A percentile compares a stretch with the other conserved stretches of the same genome.
phyloP scores from a whole-genome alignment of 2,888 invertebrate species.

The Lomographa bimaculata region DNA sequence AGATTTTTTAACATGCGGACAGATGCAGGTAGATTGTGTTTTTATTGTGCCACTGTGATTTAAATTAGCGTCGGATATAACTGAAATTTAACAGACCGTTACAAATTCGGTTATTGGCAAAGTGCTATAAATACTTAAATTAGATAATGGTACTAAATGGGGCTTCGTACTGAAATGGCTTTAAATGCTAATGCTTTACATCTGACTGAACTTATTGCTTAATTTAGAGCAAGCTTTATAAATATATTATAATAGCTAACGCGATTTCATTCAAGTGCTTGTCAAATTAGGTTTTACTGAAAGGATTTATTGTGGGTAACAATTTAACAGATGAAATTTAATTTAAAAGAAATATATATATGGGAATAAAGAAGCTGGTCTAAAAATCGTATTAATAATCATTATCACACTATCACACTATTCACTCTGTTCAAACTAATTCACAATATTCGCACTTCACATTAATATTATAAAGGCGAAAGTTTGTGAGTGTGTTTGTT shows the following conservation, averaged over 20 bases:
- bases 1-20: slow-evolving; percentile 69
- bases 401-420: too few species aligned
- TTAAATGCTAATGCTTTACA: slow-evolving; percentile 43
- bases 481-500: too few species aligned
- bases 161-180: slow-evolving; percentile 40
- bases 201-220: slow-evolving; percentile 24
- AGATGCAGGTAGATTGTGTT: slow-evolving; percentile 60
- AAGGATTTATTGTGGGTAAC: too few species aligned
- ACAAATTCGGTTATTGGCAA: slow-evolving; percentile 60
- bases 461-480: too few species aligned
- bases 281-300: slow-evolving; percentile 1
- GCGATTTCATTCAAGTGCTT: slow-evolving; percentile 3
- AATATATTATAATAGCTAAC: slow-evolving; percentile 6
- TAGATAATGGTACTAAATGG: slow-evolving; percentile 53
- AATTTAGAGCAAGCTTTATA: slow-evolving; percentile 24
- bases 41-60: slow-evolving; percentile 62
- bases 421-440: too few species aligned
- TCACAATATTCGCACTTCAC: too few species aligned
- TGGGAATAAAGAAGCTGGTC: too few species aligned
- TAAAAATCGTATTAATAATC: too few species aligned
- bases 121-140: slow-evolving; percentile 61
- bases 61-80: slow-evolving; percentile 63
- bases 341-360: too few species aligned
- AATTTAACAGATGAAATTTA: too few species aligned
- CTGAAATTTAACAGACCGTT: slow-evolving; percentile 69